Percentiles rank a stretch among this genome's conserved stretches.
Conservation (phyloP, 1,140 invertebrate genomes). For the Babylonia areolata region DNA sequence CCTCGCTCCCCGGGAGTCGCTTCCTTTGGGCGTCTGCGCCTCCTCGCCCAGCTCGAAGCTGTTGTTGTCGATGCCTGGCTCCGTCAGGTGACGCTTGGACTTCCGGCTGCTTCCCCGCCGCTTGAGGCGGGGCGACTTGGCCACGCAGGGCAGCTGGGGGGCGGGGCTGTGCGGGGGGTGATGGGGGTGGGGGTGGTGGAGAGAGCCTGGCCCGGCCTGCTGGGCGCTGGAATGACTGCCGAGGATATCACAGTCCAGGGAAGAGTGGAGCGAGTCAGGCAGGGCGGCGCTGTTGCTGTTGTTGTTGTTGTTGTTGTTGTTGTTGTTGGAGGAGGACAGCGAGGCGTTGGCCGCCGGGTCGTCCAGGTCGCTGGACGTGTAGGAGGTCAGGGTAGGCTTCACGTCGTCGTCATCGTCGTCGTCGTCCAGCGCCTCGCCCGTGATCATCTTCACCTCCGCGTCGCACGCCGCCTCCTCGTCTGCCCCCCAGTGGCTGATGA, state of each 20-base stretch:
- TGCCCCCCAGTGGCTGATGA: conserved; percentile 63
- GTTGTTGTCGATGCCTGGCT: conserved; percentile 58
- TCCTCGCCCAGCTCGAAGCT: conserved; percentile 58
- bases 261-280: conserved; percentile 34
- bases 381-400: conserved; percentile 50
- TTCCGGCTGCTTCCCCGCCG: conserved; percentile 35
- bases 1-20: conserved; percentile 44
- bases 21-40: conserved; percentile 37
- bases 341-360: conserved; percentile 31
- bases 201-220: background rate
- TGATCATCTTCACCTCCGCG: conserved; percentile 65
- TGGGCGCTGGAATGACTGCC: conserved; percentile 28
- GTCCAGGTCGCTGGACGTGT: conserved; percentile 51
- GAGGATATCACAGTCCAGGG: conserved; percentile 26
- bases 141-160: conserved; percentile 12
- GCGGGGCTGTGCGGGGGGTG: conserved; percentile 5
- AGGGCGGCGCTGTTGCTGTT: too few species aligned
- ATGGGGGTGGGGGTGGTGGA: background rate
- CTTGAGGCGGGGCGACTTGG: conserved; percentile 30
- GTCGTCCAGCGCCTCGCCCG: conserved; percentile 62
- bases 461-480: conserved; percentile 67
- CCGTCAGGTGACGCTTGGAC: background rate
- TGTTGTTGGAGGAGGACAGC: conserved; percentile 38
- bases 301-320: too few species aligned
- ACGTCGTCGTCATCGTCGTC: conserved; percentile 57